phyloP scores from a whole-genome alignment of 2,888 invertebrate genomes.

The Orgyia antiqua region DNA sequence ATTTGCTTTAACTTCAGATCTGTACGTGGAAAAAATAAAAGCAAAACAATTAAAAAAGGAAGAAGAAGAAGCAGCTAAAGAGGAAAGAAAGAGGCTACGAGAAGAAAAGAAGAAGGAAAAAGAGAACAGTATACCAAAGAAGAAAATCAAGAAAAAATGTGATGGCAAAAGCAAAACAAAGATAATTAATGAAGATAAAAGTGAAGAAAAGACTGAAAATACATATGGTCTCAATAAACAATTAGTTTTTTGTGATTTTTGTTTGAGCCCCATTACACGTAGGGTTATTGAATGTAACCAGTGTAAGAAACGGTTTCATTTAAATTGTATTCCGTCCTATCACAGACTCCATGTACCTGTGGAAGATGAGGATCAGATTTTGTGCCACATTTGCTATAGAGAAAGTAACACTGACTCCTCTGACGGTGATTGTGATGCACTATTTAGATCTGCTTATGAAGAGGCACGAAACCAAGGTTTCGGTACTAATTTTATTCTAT shows the following conservation, averaged over 20 bases:
- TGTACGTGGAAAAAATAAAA: slow-evolving; percentile 6
- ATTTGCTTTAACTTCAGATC: slow-evolving; percentile 8
- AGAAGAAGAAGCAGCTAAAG: slow-evolving; percentile 8
- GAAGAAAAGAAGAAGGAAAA: slow-evolving; percentile 6
- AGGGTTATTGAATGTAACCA: too few relatives aligned
- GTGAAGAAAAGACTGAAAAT: slow-evolving; percentile 1
- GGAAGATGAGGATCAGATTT: too few relatives aligned
- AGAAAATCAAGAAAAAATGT: slow-evolving; percentile 2
- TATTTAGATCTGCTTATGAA: too few relatives aligned
- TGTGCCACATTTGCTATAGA: too few relatives aligned
- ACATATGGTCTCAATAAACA: too few relatives aligned
- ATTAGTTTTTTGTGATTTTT: slow-evolving; percentile 2
- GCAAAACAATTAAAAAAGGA: slow-evolving; percentile 6
- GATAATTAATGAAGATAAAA: background rate
- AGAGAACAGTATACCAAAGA: slow-evolving; percentile 5
- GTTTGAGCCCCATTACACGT: slow-evolving; percentile 2
- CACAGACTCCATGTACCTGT: too few relatives aligned
- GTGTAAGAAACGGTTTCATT: too few relatives aligned
- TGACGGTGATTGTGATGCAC: too few relatives aligned
- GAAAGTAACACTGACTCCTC: too few relatives aligned
- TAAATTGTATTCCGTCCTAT: too few relatives aligned
- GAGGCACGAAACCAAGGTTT: too few relatives aligned
- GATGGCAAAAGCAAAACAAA: background rate
- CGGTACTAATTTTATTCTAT: too few relatives aligned
- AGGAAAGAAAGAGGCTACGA: slow-evolving; percentile 4